Conservation (phyloP, 2,888 invertebrate species). For the Patella ulyssiponensis region DNA sequence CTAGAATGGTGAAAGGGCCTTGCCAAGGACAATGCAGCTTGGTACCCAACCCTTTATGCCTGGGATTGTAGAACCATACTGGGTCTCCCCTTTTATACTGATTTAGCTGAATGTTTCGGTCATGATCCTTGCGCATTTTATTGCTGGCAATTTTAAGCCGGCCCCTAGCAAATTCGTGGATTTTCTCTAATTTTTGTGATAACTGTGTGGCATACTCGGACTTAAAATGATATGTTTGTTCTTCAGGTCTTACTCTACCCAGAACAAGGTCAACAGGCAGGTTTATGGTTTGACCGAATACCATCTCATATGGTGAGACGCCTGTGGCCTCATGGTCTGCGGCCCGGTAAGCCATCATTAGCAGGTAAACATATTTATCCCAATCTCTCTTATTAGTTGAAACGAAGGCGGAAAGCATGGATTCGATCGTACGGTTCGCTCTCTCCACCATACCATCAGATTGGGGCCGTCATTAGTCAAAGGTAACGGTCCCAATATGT, state of each 20-base stretch:
- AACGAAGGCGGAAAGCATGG: neutral
- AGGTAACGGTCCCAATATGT: conserved; percentile 6
- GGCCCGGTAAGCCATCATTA: neutral
- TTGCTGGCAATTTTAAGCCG: neutral
- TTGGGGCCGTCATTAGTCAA: neutral
- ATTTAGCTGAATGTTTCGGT: neutral
- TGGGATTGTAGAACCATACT: neutral
- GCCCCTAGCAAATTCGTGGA: neutral
- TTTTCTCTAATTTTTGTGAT: neutral
- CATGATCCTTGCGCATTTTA: neutral
- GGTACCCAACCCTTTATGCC: neutral
- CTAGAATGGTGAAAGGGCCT: neutral
- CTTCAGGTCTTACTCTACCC: neutral
- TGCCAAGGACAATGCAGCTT: neutral
- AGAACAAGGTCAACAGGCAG: neutral
- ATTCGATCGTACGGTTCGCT: neutral
- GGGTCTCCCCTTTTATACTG: neutral
- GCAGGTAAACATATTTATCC: neutral
- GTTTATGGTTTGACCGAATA: neutral
- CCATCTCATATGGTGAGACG: neutral
- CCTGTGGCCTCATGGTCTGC: neutral
- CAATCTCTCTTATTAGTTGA: neutral
- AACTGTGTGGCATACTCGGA: neutral
- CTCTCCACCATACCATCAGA: conserved; percentile 15
- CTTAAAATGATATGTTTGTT: neutral